phyloP scores from a whole-genome alignment of 2,797 vertebrate species.

The Alauda arvensis region DNA sequence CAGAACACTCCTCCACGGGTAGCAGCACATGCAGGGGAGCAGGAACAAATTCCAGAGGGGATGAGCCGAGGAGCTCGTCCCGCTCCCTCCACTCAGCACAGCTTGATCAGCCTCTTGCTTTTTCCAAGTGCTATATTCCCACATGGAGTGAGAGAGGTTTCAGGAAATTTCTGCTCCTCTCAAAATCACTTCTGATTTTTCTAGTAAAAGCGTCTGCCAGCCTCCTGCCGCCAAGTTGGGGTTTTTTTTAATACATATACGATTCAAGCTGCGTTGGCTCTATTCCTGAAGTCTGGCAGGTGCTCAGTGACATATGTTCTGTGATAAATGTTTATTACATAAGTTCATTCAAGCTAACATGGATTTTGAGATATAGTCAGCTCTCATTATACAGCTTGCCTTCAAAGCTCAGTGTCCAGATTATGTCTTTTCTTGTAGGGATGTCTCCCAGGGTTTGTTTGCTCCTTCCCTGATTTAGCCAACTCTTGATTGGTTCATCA shows the following conservation, averaged over 20 bases:
- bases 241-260: slow-evolving; percentile 57
- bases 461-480: slow-evolving; percentile 32
- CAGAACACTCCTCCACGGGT: accelerated
- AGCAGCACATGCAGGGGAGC: accelerated
- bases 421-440: slow-evolving; percentile 33
- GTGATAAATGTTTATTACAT: slow-evolving; percentile 69
- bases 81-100: background rate
- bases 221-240: slow-evolving; percentile 59
- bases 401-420: slow-evolving; percentile 52
- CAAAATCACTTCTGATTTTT: slow-evolving; percentile 70
- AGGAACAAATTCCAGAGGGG: background rate
- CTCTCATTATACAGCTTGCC: slow-evolving; percentile 55
- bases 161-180: slow-evolving; percentile 63
- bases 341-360: slow-evolving; percentile 70
- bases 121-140: slow-evolving; percentile 21
- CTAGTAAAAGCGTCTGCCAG: slow-evolving; percentile 70
- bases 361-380: slow-evolving; percentile 60
- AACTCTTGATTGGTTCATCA: slow-evolving; percentile 52
- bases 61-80: background rate
- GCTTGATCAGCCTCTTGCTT: slow-evolving; percentile 6
- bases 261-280: slow-evolving; percentile 63
- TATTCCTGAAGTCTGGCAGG: slow-evolving; percentile 65
- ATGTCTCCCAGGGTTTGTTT: slow-evolving; percentile 41
- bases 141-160: slow-evolving; percentile 31
- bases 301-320: slow-evolving; percentile 68